These are phyloP conservation scores for Nothobranchius furzeri DNA, from an alignment of 2,113 vertebrate genomes.

Conservation along the genomic window DNA sequence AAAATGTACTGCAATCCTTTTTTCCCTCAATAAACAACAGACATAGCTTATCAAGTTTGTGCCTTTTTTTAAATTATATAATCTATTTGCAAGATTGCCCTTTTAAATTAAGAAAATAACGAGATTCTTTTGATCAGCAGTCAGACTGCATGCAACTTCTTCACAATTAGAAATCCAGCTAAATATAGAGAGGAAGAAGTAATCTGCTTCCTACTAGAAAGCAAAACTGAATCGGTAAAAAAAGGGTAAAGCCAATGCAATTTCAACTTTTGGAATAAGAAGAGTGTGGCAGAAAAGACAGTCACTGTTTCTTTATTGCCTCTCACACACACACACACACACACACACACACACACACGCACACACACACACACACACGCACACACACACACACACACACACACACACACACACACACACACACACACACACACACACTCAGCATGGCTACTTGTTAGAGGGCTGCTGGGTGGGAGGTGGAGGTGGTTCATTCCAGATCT, in stretches of 20 bases:
- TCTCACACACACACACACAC: constrained; percentile 10
- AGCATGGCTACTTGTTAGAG: constrained; percentile 55
- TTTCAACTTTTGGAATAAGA: constrained; percentile 11
- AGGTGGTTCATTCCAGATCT: constrained; percentile 61
- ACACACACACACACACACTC: constrained; percentile 13
- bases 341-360: constrained; percentile 6
- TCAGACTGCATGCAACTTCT: too few species aligned
- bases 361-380: constrained; percentile 7
- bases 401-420: constrained; percentile 5
- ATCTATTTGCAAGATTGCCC: too few species aligned
- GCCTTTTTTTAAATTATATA: too few species aligned
- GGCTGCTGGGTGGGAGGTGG: constrained; percentile 59
- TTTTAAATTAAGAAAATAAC: too few species aligned
- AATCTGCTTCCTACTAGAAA: constrained; percentile 2
- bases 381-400: constrained; percentile 11
- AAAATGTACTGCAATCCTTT: too few species aligned
- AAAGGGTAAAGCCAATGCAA: constrained; percentile 15
- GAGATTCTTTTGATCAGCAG: not conserved
- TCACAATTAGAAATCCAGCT: too few species aligned
- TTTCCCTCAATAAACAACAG: too few species aligned
- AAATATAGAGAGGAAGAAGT: not conserved
- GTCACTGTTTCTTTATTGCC: constrained; percentile 35
- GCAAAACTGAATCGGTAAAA: constrained; percentile 12
- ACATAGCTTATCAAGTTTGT: too few species aligned
- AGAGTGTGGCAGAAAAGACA: constrained; percentile 5